Evolutionary conservation across 1,140 invertebrate species (phyloP), one percentile per base, ranked within the genome.

Genomic region (Anoplolepis gracilipes): DNA sequence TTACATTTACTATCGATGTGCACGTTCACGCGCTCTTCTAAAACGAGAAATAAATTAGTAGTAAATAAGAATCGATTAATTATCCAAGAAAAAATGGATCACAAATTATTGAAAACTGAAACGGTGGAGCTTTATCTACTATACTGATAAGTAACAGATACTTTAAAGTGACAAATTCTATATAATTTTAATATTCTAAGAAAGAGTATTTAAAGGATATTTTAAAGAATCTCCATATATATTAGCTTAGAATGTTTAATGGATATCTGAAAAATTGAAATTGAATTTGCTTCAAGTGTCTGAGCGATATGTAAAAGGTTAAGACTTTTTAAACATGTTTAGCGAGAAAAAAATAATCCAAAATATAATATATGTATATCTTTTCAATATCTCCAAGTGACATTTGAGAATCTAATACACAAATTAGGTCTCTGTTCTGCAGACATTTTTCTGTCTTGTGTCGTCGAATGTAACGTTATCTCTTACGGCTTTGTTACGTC

Each of bases 1-100:
- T 84, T 33, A 84, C 91, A 92, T 7, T 6, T 49, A 4, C 84
- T 85, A 0, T 72, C 87, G 11, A 90, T 16, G 19, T 67, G 70
- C 1, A 30, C 59, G 0, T 49, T 49, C 0, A 6, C 61, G 7
- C 19, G 19, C 2, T 36, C 19, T 4, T 6, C 46, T 55, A 16
- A 65, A 61, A 76, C 4, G 1, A 85, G 3, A 5, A 72, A 73
- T 13, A 72, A 57, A 59, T 67, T 79, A 39, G 16, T 10, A n/a
- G n/a, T n/a, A n/a, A 77, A 8, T n/a, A 13, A 62, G 10, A 62
- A n/a, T 49, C 0, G 0, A 62, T 64, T 39, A 28, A 75, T 57
- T 0, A 4, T 49, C 1, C 4, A 16, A 11, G 11, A 16, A 8
- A 19, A 49, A 30, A 30, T 19, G 25, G n/a, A 33, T 7, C 13